Evolutionary conservation across 2,888 invertebrate species (phyloP).

Genomic region (Leucophenga montana): DNA sequence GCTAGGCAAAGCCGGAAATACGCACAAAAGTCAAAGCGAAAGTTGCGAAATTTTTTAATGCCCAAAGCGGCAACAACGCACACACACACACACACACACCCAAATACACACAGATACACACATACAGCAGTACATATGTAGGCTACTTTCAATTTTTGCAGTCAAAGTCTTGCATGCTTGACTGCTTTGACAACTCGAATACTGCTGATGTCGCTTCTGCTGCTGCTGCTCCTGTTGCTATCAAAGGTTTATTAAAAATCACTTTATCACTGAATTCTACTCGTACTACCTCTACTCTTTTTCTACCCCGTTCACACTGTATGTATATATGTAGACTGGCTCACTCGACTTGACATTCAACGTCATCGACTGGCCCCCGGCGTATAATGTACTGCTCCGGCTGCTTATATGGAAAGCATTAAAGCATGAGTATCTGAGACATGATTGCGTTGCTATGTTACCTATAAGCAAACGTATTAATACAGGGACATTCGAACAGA

Average conservation of each 20-base stretch:
- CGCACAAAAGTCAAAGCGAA: conserved; percentile 8
- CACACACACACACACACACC: neutral
- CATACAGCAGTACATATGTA: neutral
- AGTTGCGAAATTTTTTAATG: conserved; percentile 5
- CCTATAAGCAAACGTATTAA: conserved; percentile 30
- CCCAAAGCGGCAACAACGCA: neutral
- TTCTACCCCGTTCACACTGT: neutral
- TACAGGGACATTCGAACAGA: conserved; percentile 27
- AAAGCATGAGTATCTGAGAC: no score
- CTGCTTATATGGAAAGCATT: no score
- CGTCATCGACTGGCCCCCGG: neutral
- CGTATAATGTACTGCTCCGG: conserved; percentile 15
- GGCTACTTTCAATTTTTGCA: neutral
- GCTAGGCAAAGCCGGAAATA: neutral
- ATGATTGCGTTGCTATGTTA: no score
- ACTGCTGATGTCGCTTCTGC: neutral
- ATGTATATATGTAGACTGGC: no score
- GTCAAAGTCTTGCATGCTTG: neutral
- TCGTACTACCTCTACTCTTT: neutral
- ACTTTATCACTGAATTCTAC: conserved; percentile 2
- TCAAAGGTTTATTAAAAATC: conserved; percentile 24
- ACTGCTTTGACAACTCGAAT: conserved; percentile 14
- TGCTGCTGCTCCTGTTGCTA: neutral
- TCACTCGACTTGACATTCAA: no score
- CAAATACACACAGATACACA: neutral